phyloP scores from a whole-genome alignment of 1,140 invertebrate genomes.

The Subanguina moxae region DNA sequence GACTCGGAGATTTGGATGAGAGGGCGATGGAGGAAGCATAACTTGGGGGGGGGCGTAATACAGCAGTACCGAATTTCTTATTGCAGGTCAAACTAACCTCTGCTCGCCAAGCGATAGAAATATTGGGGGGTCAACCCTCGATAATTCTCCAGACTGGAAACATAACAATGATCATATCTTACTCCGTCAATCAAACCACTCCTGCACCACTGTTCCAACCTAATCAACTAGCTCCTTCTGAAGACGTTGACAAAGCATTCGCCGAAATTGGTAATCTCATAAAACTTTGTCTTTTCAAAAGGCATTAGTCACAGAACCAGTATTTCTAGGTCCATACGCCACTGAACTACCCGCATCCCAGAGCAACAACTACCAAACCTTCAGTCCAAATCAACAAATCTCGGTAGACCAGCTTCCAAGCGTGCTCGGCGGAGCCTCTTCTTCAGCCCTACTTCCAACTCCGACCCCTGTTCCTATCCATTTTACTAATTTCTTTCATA shows the following conservation, averaged over 20 bases:
- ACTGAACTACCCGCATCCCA: not conserved
- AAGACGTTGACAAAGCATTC: no score
- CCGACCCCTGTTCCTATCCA: not conserved
- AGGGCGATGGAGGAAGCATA: no score
- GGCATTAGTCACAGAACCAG: not conserved
- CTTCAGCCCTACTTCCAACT: not conserved
- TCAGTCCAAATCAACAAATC: not conserved
- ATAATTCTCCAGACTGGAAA: constrained; percentile 14
- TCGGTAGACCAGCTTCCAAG: not conserved
- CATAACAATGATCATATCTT: not conserved
- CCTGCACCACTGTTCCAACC: no score
- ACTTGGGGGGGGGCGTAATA: no score
- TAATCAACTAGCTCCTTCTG: no score
- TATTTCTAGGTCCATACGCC: not conserved
- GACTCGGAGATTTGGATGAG: no score
- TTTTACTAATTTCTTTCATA: not conserved
- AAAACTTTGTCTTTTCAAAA: no score
- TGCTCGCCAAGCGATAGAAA: constrained; percentile 17
- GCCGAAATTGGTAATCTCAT: no score
- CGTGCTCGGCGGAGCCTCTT: not conserved
- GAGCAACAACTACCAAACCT: not conserved
- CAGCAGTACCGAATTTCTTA: no score
- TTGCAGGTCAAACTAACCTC: constrained; percentile 12
- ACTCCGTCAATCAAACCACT: no score
- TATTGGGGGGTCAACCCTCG: constrained; percentile 14